Conservation (phyloP, 2,797 vertebrate species). For the Xerus rutilus region DNA sequence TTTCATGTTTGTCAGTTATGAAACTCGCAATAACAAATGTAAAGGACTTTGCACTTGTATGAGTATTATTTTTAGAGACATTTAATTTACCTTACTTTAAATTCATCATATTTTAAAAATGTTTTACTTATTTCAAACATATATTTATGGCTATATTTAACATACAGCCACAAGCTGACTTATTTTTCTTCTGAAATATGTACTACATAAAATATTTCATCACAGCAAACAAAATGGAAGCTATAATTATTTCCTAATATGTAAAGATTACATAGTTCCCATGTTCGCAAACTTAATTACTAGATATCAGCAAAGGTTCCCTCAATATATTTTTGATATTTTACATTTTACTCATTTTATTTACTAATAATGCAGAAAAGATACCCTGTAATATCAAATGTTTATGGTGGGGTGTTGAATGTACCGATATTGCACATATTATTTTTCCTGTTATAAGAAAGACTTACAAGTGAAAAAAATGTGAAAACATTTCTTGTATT, state of each 20-base stretch:
- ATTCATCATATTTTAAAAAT: neutral
- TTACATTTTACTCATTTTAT: conserved; percentile 1
- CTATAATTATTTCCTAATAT: neutral
- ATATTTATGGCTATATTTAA: neutral
- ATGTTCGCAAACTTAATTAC: neutral
- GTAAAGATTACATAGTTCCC: neutral
- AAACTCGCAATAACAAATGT: neutral
- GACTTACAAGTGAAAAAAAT: neutral
- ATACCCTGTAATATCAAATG: neutral
- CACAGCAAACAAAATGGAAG: conserved; percentile 22
- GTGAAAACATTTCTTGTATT: neutral
- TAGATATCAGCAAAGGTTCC: neutral
- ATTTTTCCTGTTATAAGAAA: neutral
- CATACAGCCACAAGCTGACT: neutral
- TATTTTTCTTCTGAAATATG: neutral
- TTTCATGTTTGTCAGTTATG: neutral
- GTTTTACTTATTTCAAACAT: neutral
- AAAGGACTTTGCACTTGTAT: neutral
- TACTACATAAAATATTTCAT: neutral
- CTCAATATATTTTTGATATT: neutral
- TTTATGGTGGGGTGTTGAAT: neutral
- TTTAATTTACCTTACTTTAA: conserved; percentile 28
- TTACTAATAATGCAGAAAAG: conserved; percentile 5
- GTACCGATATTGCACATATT: neutral
- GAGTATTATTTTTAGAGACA: neutral